These are phyloP conservation scores for Oryzias melastigma DNA, from an alignment of 2,113 vertebrate genomes.

Conservation along the genomic window DNA sequence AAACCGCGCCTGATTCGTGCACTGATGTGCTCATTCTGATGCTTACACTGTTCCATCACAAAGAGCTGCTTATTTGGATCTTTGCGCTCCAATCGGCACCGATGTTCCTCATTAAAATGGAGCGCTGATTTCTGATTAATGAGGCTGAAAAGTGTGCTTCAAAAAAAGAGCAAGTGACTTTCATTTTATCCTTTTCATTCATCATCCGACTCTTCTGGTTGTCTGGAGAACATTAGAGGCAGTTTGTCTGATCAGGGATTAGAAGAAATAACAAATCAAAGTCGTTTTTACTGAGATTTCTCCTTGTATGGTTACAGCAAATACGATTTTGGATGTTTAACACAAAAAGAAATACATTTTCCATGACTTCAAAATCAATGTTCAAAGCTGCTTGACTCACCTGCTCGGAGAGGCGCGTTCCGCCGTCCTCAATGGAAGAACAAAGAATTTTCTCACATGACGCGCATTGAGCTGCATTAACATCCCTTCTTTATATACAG, in stretches of 20 bases:
- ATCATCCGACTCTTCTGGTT: conserved; percentile 17
- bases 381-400: too few relatives aligned
- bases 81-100: conserved; percentile 26
- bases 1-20: conserved; percentile 47
- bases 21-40: conserved; percentile 47
- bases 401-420: conserved; percentile 30
- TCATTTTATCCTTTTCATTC: conserved; percentile 36
- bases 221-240: conserved; percentile 39
- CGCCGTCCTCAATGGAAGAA: conserved; percentile 33
- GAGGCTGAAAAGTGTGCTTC: conserved; percentile 15
- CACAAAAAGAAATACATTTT: not conserved
- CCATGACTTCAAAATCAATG: not conserved
- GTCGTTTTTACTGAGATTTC: conserved; percentile 4
- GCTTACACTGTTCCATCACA: conserved; percentile 51
- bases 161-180: conserved; percentile 35
- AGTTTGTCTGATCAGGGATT: conserved; percentile 18
- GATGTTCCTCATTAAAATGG: conserved; percentile 38
- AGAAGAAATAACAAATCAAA: conserved; percentile 11
- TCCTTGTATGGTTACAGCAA: not conserved
- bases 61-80: conserved; percentile 49
- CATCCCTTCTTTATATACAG: conserved; percentile 53
- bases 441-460: conserved; percentile 52
- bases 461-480: conserved; percentile 53
- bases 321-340: not conserved
- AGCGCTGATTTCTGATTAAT: conserved; percentile 43